These are phyloP conservation scores for Aleiodes alternator DNA, from an alignment of 2,888 invertebrate genomes.

Conservation along the genomic window DNA sequence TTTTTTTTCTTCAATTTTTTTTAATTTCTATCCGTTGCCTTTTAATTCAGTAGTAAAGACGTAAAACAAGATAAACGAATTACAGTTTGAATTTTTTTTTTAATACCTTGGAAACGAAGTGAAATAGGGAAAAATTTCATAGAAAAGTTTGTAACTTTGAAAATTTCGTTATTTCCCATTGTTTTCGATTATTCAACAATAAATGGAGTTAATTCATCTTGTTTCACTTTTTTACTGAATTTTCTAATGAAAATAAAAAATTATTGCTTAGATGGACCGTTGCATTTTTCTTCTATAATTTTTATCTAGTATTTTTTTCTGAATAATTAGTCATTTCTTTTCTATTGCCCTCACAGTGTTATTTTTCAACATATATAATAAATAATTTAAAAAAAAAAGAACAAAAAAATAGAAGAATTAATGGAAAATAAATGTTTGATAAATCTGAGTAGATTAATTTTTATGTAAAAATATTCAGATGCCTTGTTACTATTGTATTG, in stretches of 20 bases:
- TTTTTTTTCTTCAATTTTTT: not conserved
- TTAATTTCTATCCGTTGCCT: not conserved
- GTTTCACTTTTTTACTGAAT: not conserved
- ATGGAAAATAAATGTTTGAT: not conserved
- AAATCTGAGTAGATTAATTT: conserved; percentile 1
- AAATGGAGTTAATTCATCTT: too few species aligned
- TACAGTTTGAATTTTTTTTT: too few species aligned
- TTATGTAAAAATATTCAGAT: conserved; percentile 1
- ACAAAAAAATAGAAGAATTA: not conserved
- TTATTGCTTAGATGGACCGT: conserved; percentile 4
- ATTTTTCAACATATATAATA: not conserved
- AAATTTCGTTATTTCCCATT: too few species aligned
- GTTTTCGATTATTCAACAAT: too few species aligned
- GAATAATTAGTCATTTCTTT: not conserved
- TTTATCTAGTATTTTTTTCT: not conserved
- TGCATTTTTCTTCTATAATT: not conserved
- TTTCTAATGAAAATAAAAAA: not conserved
- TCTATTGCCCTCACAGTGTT: conserved; percentile 8
- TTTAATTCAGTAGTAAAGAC: too few species aligned
- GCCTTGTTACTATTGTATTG: conserved; percentile 2
- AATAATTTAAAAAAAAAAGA: not conserved
- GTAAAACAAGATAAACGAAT: too few species aligned
- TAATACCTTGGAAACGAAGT: too few species aligned
- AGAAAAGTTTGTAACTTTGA: too few species aligned
- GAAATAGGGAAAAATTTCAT: too few species aligned